Conservation (phyloP, 2,113 vertebrate genomes). For the Nycticebus coucang region DNA sequence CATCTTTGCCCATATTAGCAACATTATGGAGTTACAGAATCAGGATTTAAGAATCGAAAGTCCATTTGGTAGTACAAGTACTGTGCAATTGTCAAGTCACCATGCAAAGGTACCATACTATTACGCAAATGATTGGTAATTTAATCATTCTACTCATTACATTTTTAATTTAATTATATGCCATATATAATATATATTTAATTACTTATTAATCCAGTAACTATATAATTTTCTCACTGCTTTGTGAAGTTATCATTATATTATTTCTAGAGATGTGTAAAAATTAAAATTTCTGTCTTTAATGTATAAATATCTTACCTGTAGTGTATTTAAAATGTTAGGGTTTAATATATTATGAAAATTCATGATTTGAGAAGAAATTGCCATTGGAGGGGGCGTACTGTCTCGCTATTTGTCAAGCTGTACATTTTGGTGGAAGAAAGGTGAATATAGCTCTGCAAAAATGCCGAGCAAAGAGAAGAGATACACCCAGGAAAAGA, state of each 20-base stretch:
- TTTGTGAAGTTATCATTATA: background rate
- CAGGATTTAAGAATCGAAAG: background rate
- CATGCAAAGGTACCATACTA: background rate
- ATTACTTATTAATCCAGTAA: background rate
- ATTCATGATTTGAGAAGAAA: background rate
- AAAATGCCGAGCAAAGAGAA: background rate
- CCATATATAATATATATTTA: background rate
- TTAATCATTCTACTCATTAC: background rate
- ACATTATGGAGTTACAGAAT: background rate
- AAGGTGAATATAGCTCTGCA: background rate
- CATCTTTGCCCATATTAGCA: background rate
- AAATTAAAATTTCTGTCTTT: constrained; percentile 13
- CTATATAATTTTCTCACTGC: background rate
- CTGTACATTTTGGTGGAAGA: background rate
- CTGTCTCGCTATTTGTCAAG: background rate
- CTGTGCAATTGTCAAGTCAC: background rate
- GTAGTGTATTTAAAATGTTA: background rate
- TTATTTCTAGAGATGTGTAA: background rate
- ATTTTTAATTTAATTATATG: background rate
- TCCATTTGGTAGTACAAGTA: background rate
- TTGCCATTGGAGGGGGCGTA: background rate
- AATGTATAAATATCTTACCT: background rate
- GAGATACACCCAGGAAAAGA: background rate
- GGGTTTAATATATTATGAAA: background rate
- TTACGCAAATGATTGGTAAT: background rate